Base-by-base conservation (phyloP, 2,113 vertebrate species). In the Coryphaenoides rupestris region DNA sequence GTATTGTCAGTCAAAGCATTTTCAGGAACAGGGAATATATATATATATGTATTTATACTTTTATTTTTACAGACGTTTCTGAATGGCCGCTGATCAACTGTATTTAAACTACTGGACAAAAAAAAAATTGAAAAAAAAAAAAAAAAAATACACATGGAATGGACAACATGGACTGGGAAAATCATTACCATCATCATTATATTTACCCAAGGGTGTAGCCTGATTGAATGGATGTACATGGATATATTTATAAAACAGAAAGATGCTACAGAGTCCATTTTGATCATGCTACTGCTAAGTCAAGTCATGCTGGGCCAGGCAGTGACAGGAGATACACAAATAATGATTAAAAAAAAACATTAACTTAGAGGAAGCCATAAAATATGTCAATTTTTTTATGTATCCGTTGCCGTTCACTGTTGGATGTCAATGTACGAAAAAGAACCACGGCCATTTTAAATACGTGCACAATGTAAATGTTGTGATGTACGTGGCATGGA, bases 171-270 rank as follows among this genome's bases (percentile, higher is more conserved):
- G 47, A 50, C 47, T 50, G 47, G 15, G 47, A n/a, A 50, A 73
- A 75, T 70, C 64, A 73, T 56, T 72, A 47, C 80, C 75, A 82
- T 69, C 62, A 65, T 79, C 55, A 76, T 74, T 73, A 84, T 79
- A 76, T 81, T n/a, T n/a, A 50, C 13, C 21, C 19, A 83, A 66
- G 79, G 73, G 14, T 76, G 69, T 63, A 76, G 70, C 81, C 65
- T 57, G 33, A 75, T 63, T n/a, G 66, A 69, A 3, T 19, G 74
- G 7, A 58, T 70, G 67, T 69, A 74, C 55, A 23, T 62, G 63
- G 59, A 58, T 62, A 65, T 64, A 74, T n/a, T n/a, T 66, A 65
- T 40, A 40, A 40, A 75, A 74, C 55, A 71, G 47, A 46, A 47
- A 77, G 61, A 74, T 46, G 23, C 66, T 69, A 79, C 71, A 58